Base-by-base conservation (phyloP, 92 coral and sea anemone genomes). In the Chrysogorgia sp. region DNA sequence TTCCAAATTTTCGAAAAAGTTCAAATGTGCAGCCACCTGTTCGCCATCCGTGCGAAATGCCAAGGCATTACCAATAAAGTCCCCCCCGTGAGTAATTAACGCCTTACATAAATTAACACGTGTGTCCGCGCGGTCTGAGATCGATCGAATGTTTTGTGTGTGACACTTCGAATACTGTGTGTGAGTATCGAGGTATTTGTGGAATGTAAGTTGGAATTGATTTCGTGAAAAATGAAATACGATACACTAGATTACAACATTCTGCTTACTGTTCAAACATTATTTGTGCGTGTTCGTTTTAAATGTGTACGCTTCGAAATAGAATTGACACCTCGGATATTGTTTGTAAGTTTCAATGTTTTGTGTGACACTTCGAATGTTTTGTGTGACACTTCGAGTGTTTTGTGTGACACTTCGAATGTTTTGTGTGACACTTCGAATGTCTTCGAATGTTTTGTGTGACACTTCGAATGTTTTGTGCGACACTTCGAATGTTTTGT, bases 41-140 rank as follows among this genome's bases (percentile, higher is more conserved):
- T 56, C 0, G 12, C 24, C 62, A 10, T 1, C 20, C 60, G 1
- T 56, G 10, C 10, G 0, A 0, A 1, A 10, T 12, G 12, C 1
- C 26, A 56, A 56, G 12, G 20, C 12, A 56, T 56, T 56, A 1
- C 1, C 62, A 56, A 10, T 0, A 1, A 10, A 56, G 20, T 56
- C 23, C 62, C 62, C 62, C 62, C 62, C 0, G n/a, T 3, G 24
- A 56, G 62, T 10, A 56, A 56, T n/a, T n/a, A n/a, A n/a, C n/a
- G n/a, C n/a, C n/a, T 56, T 56, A 17, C n/a, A 56, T 23, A 10
- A 1, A 0, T 56, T 56, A 10, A 0, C 20, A 23, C 30, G 62
- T 12, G 62, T 22, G 6, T 4, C 43, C 12, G 5, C 12, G 43
- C 5, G 12, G 17, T 24, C 5, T 53, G 60, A 3, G 21, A 53